Evolutionary conservation across 2,113 vertebrate genomes (phyloP).

Genomic region (Epinephelus fuscoguttatus): DNA sequence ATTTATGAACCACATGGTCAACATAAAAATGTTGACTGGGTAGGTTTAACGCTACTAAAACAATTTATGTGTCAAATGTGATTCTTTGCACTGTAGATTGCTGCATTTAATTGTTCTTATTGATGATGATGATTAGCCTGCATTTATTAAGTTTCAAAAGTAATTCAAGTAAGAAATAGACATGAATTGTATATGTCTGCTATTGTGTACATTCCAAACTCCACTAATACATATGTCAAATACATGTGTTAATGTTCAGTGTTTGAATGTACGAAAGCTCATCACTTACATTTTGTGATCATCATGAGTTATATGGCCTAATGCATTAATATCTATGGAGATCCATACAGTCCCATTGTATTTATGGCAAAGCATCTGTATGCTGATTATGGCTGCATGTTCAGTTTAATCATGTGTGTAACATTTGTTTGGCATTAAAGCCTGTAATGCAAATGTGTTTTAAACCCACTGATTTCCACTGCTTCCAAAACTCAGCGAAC

Average conservation of each 20-base stretch:
- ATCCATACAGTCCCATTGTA: neutral
- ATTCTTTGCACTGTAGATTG: neutral
- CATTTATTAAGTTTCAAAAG: too few relatives aligned
- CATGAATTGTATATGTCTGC: neutral
- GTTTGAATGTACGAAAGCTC: too few relatives aligned
- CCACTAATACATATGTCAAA: neutral
- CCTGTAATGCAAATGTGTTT: neutral
- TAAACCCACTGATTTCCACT: neutral
- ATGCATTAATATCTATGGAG: neutral
- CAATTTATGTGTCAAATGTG: neutral
- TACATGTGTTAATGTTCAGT: too few relatives aligned
- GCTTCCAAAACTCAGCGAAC: neutral
- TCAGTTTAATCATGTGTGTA: neutral
- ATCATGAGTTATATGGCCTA: too few relatives aligned
- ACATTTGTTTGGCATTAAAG: neutral
- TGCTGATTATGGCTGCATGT: neutral
- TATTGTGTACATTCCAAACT: neutral
- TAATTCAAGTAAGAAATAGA: too few relatives aligned
- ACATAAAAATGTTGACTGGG: too few relatives aligned
- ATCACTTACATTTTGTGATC: neutral
- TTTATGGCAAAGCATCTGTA: neutral
- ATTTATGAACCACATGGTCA: too few relatives aligned
- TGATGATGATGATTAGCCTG: too few relatives aligned
- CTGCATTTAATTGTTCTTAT: neutral
- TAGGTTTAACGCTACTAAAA: too few relatives aligned